These are phyloP conservation scores for Caradrina kadenii DNA, from an alignment of 2,888 invertebrate species.

Conservation along the genomic window DNA sequence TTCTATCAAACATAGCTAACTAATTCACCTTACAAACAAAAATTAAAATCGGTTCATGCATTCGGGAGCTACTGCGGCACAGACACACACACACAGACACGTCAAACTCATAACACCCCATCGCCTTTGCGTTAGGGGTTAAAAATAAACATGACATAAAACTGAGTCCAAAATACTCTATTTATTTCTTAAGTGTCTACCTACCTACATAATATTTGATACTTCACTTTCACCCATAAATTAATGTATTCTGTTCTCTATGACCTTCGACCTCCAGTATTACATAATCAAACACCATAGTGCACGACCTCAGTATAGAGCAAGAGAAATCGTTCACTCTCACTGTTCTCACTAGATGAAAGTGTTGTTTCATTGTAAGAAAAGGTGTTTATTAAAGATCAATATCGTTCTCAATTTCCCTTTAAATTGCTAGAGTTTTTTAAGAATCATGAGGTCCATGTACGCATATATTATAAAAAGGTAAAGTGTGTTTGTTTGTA, in stretches of 20 bases:
- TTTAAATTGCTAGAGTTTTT: not conserved
- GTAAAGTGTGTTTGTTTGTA: too few relatives aligned
- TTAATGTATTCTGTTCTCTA: conserved; percentile 8
- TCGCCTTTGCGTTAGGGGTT: too few relatives aligned
- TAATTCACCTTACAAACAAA: too few relatives aligned
- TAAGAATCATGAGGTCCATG: too few relatives aligned
- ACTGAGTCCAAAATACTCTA: not conserved
- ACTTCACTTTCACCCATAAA: not conserved
- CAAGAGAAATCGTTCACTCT: conserved; percentile 51
- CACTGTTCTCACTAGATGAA: conserved; percentile 26
- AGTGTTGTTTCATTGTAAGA: conserved; percentile 10
- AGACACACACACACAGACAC: too few relatives aligned
- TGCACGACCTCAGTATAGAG: conserved; percentile 26
- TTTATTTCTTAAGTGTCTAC: not conserved
- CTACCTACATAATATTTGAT: not conserved
- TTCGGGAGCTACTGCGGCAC: too few relatives aligned
- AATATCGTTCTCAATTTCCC: not conserved
- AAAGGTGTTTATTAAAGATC: conserved; percentile 3
- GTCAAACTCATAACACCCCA: too few relatives aligned
- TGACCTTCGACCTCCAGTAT: conserved; percentile 47
- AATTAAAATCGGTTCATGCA: too few relatives aligned
- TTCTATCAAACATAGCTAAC: too few relatives aligned
- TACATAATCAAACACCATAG: conserved; percentile 32
- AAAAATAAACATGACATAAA: not conserved
- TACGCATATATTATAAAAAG: too few relatives aligned